phyloP scores from a whole-genome alignment of 2,113 vertebrate genomes.

The Aptenodytes patagonicus region DNA sequence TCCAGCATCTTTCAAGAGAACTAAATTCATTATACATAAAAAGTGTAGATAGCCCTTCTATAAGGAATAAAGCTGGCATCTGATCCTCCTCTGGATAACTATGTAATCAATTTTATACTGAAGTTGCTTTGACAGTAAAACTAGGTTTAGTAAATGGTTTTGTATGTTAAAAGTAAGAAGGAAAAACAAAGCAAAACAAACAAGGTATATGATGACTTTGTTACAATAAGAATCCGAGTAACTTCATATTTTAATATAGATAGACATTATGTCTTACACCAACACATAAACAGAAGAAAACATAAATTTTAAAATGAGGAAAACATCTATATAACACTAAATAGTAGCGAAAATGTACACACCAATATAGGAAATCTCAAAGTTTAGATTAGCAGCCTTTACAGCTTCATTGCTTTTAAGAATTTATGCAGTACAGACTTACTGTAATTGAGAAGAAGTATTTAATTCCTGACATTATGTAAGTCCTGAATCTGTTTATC shows the following conservation, averaged over 20 bases:
- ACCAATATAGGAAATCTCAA: not conserved
- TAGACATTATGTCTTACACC: not conserved
- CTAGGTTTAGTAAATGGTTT: not conserved
- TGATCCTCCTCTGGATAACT: not conserved
- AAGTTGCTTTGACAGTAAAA: not conserved
- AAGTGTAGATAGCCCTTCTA: not conserved
- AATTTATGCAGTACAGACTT: not conserved
- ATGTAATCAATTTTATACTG: not conserved
- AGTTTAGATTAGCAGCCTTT: not conserved
- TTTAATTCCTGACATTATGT: not conserved
- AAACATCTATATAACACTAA: not conserved
- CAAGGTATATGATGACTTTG: not conserved
- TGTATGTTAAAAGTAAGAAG: not conserved
- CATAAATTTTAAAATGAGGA: not conserved
- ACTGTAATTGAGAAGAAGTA: not conserved
- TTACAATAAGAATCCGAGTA: not conserved
- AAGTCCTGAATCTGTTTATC: not conserved
- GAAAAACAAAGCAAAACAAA: not conserved
- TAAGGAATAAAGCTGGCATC: constrained; percentile 9
- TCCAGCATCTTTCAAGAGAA: constrained; percentile 55
- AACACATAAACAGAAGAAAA: not conserved
- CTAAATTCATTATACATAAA: constrained; percentile 31
- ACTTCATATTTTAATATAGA: not conserved
- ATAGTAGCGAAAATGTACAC: not conserved
- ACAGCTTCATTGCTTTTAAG: not conserved